Evolutionary conservation across 2,888 invertebrate genomes (phyloP).

Genomic region (Falcaria lacertinaria): DNA sequence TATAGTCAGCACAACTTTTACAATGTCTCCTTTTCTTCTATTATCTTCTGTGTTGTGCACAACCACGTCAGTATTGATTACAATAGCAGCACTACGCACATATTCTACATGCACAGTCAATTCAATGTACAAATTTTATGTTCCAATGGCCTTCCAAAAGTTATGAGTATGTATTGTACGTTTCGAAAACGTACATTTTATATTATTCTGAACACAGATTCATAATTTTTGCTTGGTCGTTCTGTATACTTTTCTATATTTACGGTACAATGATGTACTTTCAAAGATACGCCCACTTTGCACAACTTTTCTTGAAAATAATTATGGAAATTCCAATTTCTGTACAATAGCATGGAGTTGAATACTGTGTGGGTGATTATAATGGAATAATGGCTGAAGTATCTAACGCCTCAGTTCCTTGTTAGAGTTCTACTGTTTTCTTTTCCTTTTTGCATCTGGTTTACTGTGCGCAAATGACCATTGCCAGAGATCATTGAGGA

Average conservation of each 20-base stretch:
- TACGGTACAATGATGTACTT: conserved; percentile 23
- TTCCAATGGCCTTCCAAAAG: conserved; percentile 43
- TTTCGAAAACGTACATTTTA: not conserved
- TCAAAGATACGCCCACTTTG: conserved; percentile 27
- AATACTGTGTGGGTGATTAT: conserved; percentile 45
- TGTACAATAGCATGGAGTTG: conserved; percentile 75
- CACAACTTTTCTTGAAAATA: conserved; percentile 40
- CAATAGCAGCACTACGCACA: conserved; percentile 66
- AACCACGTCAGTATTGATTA: conserved; percentile 48
- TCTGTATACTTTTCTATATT: conserved; percentile 27
- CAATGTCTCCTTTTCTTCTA: conserved; percentile 39
- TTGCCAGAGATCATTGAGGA: conserved; percentile 46
- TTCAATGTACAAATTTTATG: too few species aligned
- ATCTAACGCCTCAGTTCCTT: conserved; percentile 65
- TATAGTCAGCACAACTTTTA: conserved; percentile 57
- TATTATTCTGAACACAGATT: conserved; percentile 15
- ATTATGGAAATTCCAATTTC: conserved; percentile 61
- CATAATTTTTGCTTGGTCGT: conserved; percentile 48
- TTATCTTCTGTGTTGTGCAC: conserved; percentile 57
- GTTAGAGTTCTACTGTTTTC: conserved; percentile 51
- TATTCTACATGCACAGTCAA: conserved; percentile 44
- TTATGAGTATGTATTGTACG: conserved; percentile 31
- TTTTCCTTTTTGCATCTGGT: conserved; percentile 56
- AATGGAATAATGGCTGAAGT: conserved; percentile 61
- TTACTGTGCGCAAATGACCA: conserved; percentile 40